phyloP scores from a whole-genome alignment of 2,113 vertebrate genomes.

The Spermophilus dauricus region DNA sequence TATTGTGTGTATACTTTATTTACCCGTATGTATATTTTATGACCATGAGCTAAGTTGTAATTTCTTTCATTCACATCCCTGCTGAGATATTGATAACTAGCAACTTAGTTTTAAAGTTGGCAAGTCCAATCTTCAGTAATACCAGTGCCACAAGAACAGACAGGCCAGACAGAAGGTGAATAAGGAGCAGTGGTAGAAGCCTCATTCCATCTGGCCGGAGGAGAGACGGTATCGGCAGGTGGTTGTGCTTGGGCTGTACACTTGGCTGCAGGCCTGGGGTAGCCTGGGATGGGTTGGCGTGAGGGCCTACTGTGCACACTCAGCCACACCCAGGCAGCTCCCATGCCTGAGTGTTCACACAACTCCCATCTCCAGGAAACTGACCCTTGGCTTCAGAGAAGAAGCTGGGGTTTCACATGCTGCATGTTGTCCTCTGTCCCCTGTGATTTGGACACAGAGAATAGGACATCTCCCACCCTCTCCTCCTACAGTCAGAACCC shows the following conservation, averaged over 20 bases:
- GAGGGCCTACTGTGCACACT: background rate
- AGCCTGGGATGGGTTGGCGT: background rate
- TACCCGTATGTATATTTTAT: constrained; percentile 85
- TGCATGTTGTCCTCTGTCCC: background rate
- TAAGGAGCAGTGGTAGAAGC: rapidly evolving
- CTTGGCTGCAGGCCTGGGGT: background rate
- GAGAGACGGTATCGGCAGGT: background rate
- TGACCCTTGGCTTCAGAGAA: background rate
- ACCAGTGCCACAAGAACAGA: background rate
- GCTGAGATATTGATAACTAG: constrained; percentile 73
- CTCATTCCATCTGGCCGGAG: background rate
- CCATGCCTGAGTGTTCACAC: background rate
- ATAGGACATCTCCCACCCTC: background rate
- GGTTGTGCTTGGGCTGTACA: background rate
- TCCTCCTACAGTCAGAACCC: background rate
- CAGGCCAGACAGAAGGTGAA: background rate
- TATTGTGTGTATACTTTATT: constrained; percentile 91
- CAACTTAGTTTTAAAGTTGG: constrained; percentile 66
- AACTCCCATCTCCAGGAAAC: background rate
- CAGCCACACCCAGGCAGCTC: rapidly evolving
- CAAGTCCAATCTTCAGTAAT: background rate
- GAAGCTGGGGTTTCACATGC: background rate
- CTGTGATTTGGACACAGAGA: background rate
- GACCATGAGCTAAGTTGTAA: constrained; percentile 74
- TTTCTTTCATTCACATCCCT: constrained; percentile 79